phyloP scores from a whole-genome alignment of 2,113 vertebrate genomes.

The Vombatus ursinus region DNA sequence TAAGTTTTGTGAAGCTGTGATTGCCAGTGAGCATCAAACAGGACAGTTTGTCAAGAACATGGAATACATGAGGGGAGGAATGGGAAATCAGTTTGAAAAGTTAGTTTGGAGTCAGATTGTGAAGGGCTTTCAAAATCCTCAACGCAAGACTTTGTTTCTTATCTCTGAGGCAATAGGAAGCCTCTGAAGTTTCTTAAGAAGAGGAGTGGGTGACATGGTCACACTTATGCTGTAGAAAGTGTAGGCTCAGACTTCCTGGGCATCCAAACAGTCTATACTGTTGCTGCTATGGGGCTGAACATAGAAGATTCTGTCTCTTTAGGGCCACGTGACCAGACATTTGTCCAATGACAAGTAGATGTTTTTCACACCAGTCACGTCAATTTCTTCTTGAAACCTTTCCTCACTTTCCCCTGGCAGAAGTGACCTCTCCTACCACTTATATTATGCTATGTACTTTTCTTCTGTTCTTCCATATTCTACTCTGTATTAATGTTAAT shows the following conservation, averaged over 20 bases:
- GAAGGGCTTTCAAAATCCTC: too few species aligned
- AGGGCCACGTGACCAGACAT: background rate
- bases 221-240: too few species aligned
- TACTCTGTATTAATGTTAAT: background rate
- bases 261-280: background rate
- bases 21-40: too few species aligned
- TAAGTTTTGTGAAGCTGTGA: too few species aligned
- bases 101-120: too few species aligned
- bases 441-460: background rate
- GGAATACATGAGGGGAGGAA: too few species aligned
- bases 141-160: too few species aligned
- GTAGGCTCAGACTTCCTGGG: background rate
- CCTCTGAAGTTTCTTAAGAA: too few species aligned
- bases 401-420: background rate
- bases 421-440: background rate
- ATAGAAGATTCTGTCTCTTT: background rate
- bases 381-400: background rate
- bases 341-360: background rate
- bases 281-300: background rate
- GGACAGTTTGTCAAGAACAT: too few species aligned
- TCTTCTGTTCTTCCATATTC: background rate
- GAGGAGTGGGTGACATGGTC: too few species aligned
- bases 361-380: background rate
- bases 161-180: too few species aligned
- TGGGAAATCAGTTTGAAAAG: too few species aligned